Evolutionary conservation across 2,888 invertebrate genomes (phyloP).

Genomic region (Cistogaster globosa): DNA sequence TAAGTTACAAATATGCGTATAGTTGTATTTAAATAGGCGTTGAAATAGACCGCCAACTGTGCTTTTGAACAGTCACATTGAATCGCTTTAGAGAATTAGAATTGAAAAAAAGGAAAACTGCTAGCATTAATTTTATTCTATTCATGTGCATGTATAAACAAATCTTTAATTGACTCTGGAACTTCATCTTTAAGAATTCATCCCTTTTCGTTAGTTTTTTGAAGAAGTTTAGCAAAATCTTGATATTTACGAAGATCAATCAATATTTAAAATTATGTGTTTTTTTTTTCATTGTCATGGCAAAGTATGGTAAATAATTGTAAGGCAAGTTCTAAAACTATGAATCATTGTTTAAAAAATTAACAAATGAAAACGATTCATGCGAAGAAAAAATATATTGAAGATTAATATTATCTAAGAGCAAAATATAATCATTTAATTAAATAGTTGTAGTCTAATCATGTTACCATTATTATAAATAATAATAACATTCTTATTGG

Average conservation of each 20-base stretch:
- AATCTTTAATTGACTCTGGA: no score
- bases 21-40: slow-evolving; percentile 6
- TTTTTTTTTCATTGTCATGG: background rate
- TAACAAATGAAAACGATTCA: no score
- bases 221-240: background rate
- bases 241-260: background rate
- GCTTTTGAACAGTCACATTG: background rate
- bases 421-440: no score
- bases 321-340: slow-evolving; percentile 9
- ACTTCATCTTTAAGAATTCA: no score
- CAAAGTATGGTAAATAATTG: slow-evolving; percentile 7
- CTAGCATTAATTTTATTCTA: slow-evolving; percentile 24
- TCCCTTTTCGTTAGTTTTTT: no score
- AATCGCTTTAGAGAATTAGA: background rate
- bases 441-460: no score
- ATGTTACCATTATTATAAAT: no score
- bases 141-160: background rate
- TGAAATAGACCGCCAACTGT: slow-evolving; percentile 10
- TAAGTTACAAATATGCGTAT: slow-evolving; percentile 41
- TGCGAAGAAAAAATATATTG: no score
- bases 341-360: background rate
- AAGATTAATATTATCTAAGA: no score
- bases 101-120: slow-evolving; percentile 1
- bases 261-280: background rate
- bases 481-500: no score